These are phyloP conservation scores for Zosterops japonicus DNA, from an alignment of 2,113 vertebrate genomes.

Conservation along the genomic window DNA sequence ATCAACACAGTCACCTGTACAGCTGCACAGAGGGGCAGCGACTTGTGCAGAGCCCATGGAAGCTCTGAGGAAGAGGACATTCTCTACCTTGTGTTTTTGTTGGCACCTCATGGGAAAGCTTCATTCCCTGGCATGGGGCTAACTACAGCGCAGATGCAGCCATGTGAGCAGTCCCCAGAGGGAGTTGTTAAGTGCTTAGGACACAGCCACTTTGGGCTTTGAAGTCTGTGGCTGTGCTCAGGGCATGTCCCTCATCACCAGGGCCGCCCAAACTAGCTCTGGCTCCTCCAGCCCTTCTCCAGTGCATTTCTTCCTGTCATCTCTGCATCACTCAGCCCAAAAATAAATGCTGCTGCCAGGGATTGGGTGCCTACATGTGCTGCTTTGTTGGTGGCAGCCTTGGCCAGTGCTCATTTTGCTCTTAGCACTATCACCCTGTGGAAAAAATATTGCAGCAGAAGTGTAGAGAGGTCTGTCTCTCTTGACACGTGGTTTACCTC, in stretches of 20 bases:
- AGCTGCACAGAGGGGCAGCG: neutral
- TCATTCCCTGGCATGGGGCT: neutral
- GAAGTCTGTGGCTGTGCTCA: neutral
- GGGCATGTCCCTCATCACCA: neutral
- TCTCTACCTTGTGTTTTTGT: neutral
- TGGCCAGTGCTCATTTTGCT: neutral
- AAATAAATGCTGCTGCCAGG: neutral
- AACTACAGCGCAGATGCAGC: neutral
- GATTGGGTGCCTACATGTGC: accelerated
- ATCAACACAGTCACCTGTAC: neutral
- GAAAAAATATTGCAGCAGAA: neutral
- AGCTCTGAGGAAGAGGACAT: neutral
- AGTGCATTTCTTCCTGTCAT: constrained; percentile 21
- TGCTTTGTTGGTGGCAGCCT: neutral
- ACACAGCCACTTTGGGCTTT: neutral
- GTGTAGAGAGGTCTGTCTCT: neutral
- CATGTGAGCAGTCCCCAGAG: neutral
- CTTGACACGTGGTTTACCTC: accelerated
- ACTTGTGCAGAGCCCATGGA: neutral
- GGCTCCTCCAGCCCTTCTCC: constrained; percentile 5
- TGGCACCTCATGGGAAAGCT: neutral
- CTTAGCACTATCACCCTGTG: neutral
- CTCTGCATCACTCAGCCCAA: neutral
- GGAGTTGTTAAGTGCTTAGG: neutral
- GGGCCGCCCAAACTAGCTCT: neutral